Evolutionary conservation across 2,888 invertebrate species (phyloP), one percentile per base, ranked within the genome.

Genomic region (Drosophila mimetica): DNA sequence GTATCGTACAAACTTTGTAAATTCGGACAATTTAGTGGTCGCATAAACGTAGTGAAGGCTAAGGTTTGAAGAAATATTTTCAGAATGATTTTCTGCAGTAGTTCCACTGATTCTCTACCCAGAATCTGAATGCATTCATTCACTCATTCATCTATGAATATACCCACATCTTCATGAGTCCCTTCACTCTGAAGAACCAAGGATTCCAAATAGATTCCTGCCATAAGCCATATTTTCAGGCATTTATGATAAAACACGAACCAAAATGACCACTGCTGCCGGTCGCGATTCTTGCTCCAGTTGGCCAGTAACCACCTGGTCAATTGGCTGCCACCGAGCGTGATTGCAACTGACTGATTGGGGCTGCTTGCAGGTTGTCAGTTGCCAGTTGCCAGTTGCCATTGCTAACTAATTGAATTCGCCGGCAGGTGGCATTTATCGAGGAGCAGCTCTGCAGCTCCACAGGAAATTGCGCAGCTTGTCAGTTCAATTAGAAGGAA

Each of bases 401-500:
- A 74, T 42, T 47, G 54, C 13, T 41, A 61, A 67, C 80, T 83
- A 79, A 79, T 79, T 79, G 81, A 83, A 77, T 80, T 80, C 53
- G 64, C 69, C 50, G 66, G 71, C 63, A 67, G 60, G 50, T 48
- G 48, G 59, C 66, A 55, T 57, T 54, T 18, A 25, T 46, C 28
- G 37, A 39, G 37, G 36, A 22, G 47, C 52, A 76, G 22, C 37
- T 73, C 48, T n/a, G n/a, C 64, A 30, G 52, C 57, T 74, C 18
- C 53, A 22, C 71, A 79, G 81, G 81, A 81, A 85, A 82, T 82
- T 79, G 83, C 64, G 42, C 73, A 71, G 71, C 76, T 75, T 85
- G 74, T 39, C 54, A 46, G 76, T 72, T 86, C 79, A 79, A 85
- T 79, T 82, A 77, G 70, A 76, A 57, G 59, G 61, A 74, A 79